A percentile compares a stretch with the other conserved stretches of the same genome.
These are phyloP conservation scores for Ophiodon elongatus DNA, from an alignment of 2,113 vertebrate species.

Conservation along the genomic window DNA sequence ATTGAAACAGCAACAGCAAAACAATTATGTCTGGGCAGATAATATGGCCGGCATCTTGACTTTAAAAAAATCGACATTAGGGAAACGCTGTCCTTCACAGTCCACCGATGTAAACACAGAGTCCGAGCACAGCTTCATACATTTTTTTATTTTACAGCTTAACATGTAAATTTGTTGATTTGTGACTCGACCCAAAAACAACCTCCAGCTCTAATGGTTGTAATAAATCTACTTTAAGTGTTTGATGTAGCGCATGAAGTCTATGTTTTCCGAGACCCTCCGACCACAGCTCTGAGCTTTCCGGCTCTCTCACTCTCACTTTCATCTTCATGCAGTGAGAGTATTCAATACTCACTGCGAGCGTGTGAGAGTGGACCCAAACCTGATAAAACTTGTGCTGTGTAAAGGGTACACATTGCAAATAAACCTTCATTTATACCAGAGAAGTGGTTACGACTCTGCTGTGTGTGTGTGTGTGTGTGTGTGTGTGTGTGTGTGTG, in stretches of 20 bases:
- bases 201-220: not conserved
- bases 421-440: slow-evolving; percentile 16
- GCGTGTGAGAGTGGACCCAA: not conserved
- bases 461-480: not conserved
- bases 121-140: not conserved
- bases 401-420: not conserved
- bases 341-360: not conserved
- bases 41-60: no score
- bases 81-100: no score
- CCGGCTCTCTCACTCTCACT: not conserved
- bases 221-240: not conserved
- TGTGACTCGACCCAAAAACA: not conserved
- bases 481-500: no score
- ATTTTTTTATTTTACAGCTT: no score
- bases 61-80: no score
- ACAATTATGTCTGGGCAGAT: no score
- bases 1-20: no score
- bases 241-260: not conserved
- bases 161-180: not conserved
- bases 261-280: not conserved
- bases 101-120: no score
- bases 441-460: slow-evolving; percentile 34
- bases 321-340: not conserved
- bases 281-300: slow-evolving; percentile 13
- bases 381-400: not conserved